Percentiles rank a stretch among this genome's conserved stretches.
These are phyloP conservation scores for Hemibagrus wyckioides DNA, from an alignment of 2,113 vertebrate genomes.

Conservation along the genomic window DNA sequence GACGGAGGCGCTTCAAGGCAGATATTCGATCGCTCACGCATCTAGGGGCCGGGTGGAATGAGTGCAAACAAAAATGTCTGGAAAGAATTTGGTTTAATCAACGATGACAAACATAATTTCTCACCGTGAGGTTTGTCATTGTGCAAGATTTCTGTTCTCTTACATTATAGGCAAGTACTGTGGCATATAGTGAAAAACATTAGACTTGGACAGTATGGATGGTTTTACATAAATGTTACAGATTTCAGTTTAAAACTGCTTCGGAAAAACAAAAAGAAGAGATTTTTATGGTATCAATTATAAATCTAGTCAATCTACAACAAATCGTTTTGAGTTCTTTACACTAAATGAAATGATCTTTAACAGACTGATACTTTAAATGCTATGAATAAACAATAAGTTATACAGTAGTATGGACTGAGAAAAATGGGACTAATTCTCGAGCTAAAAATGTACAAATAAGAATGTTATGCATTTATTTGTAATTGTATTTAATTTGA, in stretches of 20 bases:
- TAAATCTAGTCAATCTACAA: not conserved
- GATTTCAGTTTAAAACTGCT: not conserved
- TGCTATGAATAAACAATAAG: not conserved
- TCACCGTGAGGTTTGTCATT: not conserved
- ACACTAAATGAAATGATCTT: not conserved
- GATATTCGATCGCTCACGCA: not conserved
- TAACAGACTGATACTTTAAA: not conserved
- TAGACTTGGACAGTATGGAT: not conserved
- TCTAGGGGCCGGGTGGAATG: not conserved
- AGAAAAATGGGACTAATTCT: not conserved
- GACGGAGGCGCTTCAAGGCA: not conserved
- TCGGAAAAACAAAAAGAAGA: not conserved
- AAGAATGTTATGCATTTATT: not conserved
- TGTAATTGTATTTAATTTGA: too few species aligned
- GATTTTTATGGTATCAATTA: not conserved
- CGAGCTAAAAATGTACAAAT: not conserved
- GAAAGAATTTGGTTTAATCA: constrained; percentile 7
- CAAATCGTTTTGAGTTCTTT: not conserved
- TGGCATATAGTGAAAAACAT: not conserved
- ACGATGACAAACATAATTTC: too few species aligned
- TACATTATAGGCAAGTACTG: not conserved
- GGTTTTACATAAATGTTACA: not conserved
- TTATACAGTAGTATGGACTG: not conserved
- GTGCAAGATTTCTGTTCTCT: not conserved
- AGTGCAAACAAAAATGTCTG: constrained; percentile 6